Base-by-base conservation (phyloP, 2,888 invertebrate species). In the Herminia tarsipennalis region DNA sequence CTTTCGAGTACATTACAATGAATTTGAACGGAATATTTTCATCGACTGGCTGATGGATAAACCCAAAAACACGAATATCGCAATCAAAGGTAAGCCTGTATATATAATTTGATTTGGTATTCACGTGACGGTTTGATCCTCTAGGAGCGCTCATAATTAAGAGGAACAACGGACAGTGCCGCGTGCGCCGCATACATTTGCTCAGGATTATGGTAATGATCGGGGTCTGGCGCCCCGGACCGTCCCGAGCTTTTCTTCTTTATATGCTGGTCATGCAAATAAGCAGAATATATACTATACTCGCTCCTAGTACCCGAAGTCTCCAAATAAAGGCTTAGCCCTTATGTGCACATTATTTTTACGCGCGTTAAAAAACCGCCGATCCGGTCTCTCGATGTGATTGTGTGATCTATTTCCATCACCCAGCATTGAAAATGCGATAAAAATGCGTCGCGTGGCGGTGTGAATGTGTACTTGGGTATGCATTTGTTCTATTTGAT, bases 141-240 rank as follows among this genome's bases (percentile, higher is more conserved):
- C 73, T 73, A 68, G 62, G 58, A 70, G 57, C 62, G 61, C 50
- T 66, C 62, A 71, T 78, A 80, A 80, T 80, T 80, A 80, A 75
- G 72, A 73, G 65, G 67, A 67, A 68, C 69, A 67, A 57, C 63
- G 55, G 61, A 56, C 48, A 51, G 58, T 51, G 51, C 49, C 62
- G 61, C 75, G 71, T 76, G 75, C 59, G 48, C 33, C 55, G 78
- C 68, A 81, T 81, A 75, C 61, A 73, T 76, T 78, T 72, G 60
- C 66, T 33, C 60, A 60, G 65, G 73, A 75, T 77, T 81, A 78
- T 78, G 76, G 63, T 71, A 76, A 78, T 76, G 35, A 16, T 20
- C 12, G 13, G 4, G 13, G 20, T 10, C 34, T 16, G 14, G 21
- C 14, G 20, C 20, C 27, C 14, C 1, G 10, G 14, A 9, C 20